Base-by-base conservation (phyloP, 37 sponge, comb jelly and placozoan genomes). In the Tethya wilhelma region DNA sequence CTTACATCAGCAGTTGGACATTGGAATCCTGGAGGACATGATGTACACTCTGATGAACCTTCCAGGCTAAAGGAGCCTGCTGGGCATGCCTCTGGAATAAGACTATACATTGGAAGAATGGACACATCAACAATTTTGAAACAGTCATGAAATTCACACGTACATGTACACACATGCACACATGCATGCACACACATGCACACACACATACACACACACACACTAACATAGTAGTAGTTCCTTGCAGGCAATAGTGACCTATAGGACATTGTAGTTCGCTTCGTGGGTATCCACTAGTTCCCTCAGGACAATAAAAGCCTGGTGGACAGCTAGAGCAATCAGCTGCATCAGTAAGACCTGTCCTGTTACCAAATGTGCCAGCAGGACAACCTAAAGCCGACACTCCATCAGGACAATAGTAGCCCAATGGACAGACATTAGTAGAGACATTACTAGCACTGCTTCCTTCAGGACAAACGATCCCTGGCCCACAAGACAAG, bases 301-400 rank as follows among this genome's bases (percentile, higher is more conserved):
- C 69, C 33, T 67, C 69, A 67, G 69, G 69, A 39, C 69, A 67
- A 39, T 38, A 67, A 36, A 67, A 67, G 9, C 69, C 69, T n/a
- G 69, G 41, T 36, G 40, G 38, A 36, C 69, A 67, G 4, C 9
- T 8, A n/a, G 69, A 38, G 33, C 69, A 67, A 9, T 67, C 40
- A 4, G 40, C 9, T n/a, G 40, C 69, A 37, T 67, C 40, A 8
- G 40, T 67, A 37, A 37, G 23, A 67, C 69, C 69, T 4, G 41
- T 38, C 9, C 41, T 6, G 33, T 67, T 67, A 36, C 69, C 69
- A 67, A n/a, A 67, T 30, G 69, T 67, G 7, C 69, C 69, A 36
- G 69, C 69, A n/a, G 69, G 69, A 36, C 69, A 67, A 37, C 12
- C 12, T 33, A 67, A 12, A 9, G 6, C 12, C 8, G 19, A 36